Conservation (phyloP, 2,113 vertebrate species). For the Dipodomys stephensi region DNA sequence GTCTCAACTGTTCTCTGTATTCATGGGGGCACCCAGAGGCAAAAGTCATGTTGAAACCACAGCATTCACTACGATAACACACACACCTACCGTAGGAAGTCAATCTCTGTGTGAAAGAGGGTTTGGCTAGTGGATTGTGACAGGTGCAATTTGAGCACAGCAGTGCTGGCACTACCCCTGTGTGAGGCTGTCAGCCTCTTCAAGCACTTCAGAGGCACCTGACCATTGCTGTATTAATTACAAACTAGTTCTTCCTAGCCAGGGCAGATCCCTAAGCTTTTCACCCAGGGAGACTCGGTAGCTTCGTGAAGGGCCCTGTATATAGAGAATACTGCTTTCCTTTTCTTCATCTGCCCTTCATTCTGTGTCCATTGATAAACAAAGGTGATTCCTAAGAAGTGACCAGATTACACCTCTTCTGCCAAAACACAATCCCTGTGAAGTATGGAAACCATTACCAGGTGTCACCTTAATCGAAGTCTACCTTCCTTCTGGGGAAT, state of each 20-base stretch:
- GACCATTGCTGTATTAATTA: not conserved
- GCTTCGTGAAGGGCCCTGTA: not conserved
- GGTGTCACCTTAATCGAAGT: not conserved
- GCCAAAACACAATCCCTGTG: not conserved
- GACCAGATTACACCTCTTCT: too few species aligned
- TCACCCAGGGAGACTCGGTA: not conserved
- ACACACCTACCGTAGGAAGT: accelerated
- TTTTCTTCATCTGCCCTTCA: not conserved
- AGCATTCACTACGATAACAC: too few species aligned
- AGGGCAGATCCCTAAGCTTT: not conserved
- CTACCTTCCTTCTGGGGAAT: not conserved
- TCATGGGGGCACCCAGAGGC: slow-evolving; percentile 27
- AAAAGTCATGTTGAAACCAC: not conserved
- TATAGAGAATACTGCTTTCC: not conserved
- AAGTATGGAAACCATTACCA: not conserved
- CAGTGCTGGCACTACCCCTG: too few species aligned
- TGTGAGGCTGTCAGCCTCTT: not conserved
- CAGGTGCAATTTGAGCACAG: too few species aligned
- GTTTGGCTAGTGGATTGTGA: too few species aligned
- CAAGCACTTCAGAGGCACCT: not conserved
- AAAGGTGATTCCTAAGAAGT: not conserved
- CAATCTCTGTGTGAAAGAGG: not conserved
- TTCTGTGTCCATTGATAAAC: not conserved
- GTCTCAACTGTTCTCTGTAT: slow-evolving; percentile 37
- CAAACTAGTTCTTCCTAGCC: not conserved